Conservation (phyloP, 2,797 vertebrate species). For the Morus bassanus region DNA sequence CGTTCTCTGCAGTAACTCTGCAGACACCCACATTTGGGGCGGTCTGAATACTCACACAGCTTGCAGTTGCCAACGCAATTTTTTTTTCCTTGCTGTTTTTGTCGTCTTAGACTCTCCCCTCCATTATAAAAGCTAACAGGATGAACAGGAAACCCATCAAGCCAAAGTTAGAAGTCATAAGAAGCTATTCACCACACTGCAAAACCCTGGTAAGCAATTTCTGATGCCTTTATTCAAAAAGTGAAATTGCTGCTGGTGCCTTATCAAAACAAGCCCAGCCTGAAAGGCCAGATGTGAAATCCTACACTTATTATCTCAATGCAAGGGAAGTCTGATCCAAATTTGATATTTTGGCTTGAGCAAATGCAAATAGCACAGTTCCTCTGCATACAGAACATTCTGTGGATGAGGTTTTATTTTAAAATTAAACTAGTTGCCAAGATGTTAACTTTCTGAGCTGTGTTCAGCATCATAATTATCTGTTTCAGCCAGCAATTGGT, state of each 20-base stretch:
- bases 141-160: constrained; percentile 54
- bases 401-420: background rate
- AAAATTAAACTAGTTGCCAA: background rate
- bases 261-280: constrained; percentile 32
- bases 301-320: background rate
- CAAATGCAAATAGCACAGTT: background rate
- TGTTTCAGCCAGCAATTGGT: background rate
- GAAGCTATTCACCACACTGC: constrained; percentile 49
- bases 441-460: background rate
- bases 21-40: background rate
- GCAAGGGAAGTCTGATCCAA: background rate
- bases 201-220: constrained; percentile 44
- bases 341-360: background rate
- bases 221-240: constrained; percentile 7
- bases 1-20: constrained; percentile 9
- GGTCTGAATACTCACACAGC: constrained; percentile 21
- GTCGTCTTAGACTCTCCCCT: background rate
- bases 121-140: constrained; percentile 37
- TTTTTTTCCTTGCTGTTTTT: constrained; percentile 17
- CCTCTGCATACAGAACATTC: background rate
- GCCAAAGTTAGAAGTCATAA: constrained; percentile 14
- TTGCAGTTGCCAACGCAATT: constrained; percentile 22
- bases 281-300: constrained; percentile 31
- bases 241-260: constrained; percentile 9
- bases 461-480: background rate